These are phyloP conservation scores for Bombus pyrosoma DNA, from an alignment of 1,140 invertebrate species.

Conservation along the genomic window DNA sequence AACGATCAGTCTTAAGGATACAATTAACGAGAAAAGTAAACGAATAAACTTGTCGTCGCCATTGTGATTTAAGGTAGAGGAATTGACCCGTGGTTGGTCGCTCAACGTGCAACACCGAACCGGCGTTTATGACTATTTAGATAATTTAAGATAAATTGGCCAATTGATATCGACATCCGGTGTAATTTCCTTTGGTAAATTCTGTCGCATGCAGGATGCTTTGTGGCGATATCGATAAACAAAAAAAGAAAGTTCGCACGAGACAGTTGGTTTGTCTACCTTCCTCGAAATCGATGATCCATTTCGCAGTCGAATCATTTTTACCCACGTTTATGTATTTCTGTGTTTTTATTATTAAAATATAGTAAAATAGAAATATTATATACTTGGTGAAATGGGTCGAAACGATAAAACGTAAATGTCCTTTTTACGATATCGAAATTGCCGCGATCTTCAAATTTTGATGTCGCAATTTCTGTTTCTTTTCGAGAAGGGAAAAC, in stretches of 20 bases:
- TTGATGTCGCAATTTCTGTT: too few relatives aligned
- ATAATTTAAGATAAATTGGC: slow-evolving; percentile 15
- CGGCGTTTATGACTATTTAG: slow-evolving; percentile 16
- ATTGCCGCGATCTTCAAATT: too few relatives aligned
- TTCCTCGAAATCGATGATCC: too few relatives aligned
- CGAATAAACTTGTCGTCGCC: slow-evolving; percentile 73
- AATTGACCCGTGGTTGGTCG: slow-evolving; percentile 40
- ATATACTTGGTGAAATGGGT: not conserved
- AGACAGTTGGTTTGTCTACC: too few relatives aligned
- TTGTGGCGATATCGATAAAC: not conserved
- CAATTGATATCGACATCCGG: not conserved
- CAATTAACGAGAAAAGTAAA: slow-evolving; percentile 61
- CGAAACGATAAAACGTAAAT: not conserved
- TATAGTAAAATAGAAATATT: not conserved
- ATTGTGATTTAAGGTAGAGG: slow-evolving; percentile 74
- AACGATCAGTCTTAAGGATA: slow-evolving; percentile 64
- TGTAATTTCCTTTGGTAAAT: not conserved
- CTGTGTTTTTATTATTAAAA: not conserved
- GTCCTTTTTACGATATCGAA: not conserved
- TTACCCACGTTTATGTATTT: not conserved
- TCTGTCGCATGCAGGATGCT: not conserved
- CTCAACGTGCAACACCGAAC: slow-evolving; percentile 59
- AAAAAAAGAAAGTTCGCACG: not conserved
- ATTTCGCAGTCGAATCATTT: too few relatives aligned
- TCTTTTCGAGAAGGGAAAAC: too few relatives aligned